Percentiles rank a stretch among this genome's conserved stretches.
Conservation (phyloP, 2,797 vertebrate genomes). For the Thunnus albacares region DNA sequence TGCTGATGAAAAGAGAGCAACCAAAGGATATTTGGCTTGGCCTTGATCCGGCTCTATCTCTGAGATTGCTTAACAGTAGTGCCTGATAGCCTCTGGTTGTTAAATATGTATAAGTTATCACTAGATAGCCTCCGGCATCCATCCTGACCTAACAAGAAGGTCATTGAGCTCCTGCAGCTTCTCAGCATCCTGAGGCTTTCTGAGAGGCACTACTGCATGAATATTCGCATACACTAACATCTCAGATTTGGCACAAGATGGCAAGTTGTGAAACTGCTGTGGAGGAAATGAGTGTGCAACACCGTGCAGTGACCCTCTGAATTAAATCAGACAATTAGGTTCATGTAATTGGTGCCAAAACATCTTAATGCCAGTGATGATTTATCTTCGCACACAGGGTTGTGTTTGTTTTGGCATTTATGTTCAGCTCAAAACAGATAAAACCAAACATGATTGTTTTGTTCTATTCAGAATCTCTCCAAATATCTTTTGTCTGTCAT, state of each 20-base stretch:
- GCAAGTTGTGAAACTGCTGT: slow-evolving; percentile 57
- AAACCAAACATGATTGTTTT: slow-evolving; percentile 30
- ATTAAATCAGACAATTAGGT: slow-evolving; percentile 34
- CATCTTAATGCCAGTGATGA: slow-evolving; percentile 41
- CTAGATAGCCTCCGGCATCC: slow-evolving; percentile 64
- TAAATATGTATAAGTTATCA: slow-evolving; percentile 75
- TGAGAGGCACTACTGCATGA: slow-evolving; percentile 47
- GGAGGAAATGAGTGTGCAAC: slow-evolving; percentile 41
- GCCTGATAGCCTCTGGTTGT: slow-evolving; percentile 42
- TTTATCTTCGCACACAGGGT: slow-evolving; percentile 28
- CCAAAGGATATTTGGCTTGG: slow-evolving; percentile 28
- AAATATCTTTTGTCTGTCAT: slow-evolving; percentile 2
- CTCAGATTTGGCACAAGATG: slow-evolving; percentile 47
- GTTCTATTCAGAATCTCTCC: slow-evolving; percentile 21
- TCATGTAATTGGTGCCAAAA: slow-evolving; percentile 32
- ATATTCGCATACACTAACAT: slow-evolving; percentile 62
- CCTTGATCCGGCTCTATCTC: slow-evolving; percentile 44
- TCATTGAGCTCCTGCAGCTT: slow-evolving; percentile 63
- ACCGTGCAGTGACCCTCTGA: slow-evolving; percentile 45
- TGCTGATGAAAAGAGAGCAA: slow-evolving; percentile 44
- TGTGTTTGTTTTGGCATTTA: slow-evolving; percentile 44
- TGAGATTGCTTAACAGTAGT: slow-evolving; percentile 32
- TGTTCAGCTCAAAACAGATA: slow-evolving; percentile 26
- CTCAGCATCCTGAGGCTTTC: slow-evolving; percentile 19
- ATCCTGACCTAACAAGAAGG: slow-evolving; percentile 76